Base-by-base conservation (phyloP, 2,113 vertebrate genomes). In the Anguilla japonica region DNA sequence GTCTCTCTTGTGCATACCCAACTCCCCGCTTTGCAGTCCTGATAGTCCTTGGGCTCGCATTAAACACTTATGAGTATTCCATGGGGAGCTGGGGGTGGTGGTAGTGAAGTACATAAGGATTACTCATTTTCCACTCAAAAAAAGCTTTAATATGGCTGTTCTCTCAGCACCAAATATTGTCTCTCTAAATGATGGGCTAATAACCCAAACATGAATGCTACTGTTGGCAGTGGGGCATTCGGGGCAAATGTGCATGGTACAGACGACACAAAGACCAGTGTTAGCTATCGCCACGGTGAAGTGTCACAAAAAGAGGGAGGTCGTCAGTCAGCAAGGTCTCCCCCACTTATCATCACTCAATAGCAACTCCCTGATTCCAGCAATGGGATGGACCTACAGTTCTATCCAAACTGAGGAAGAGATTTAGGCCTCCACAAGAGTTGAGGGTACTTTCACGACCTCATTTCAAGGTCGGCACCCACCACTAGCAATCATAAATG, bases 1-100 rank as follows among this genome's bases (percentile, higher is more conserved):
- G 40, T 75, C 63, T 79, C 81, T 16, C 43, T 41, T 13, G 18
- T 81, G 4, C 40, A 26, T 63, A 13, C 78, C 78, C 14, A 16
- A 15, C 50, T 20, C 13, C 13, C 1, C 53, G 46, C 53, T 26
- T 60, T 14, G 1, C 79, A 86, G 7, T 81, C 41, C 41, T 46
- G 26, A n/a, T 43, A 67, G 20, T 83, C 84, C 81, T 84, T 75
- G 40, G 63, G 81, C 50, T 50, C 84, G 79, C 67, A 83, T 88
- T 83, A 79, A 85, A 63, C 84, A 85, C 16, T 83, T 41, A 13
- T 34, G 41, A 26, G 22, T 53, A 87, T 53, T 63, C 22, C 22
- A 26, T 14, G 40, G 53, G 39, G 39, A 34, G 43, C 18, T 78
- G 39, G 40, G 39, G 16, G 8, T 14, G 34, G 60, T 56, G 29